phyloP scores from a whole-genome alignment of 2,888 invertebrate genomes.

The Melitaea athalia region DNA sequence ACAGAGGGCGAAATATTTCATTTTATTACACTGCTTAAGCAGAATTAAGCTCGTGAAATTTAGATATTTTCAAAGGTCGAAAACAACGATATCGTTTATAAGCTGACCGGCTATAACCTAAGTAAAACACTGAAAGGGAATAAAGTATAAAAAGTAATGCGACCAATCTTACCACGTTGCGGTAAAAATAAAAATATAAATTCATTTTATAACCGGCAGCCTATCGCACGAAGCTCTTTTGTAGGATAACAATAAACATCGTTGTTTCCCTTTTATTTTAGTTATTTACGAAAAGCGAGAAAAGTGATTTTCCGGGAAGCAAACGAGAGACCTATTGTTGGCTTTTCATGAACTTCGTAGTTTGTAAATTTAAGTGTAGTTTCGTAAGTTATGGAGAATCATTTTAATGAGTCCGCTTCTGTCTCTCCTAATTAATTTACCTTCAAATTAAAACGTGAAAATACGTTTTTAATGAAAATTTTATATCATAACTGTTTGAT shows the following conservation, averaged over 20 bases:
- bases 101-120: neutral
- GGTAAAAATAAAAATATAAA: constrained; percentile 54
- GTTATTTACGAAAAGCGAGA: constrained; percentile 52
- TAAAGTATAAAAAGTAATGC: constrained; percentile 50
- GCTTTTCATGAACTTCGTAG: constrained; percentile 15
- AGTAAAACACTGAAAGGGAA: constrained; percentile 42
- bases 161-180: constrained; percentile 50
- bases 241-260: constrained; percentile 61
- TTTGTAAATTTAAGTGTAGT: constrained; percentile 22
- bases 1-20: neutral
- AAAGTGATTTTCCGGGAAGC: constrained; percentile 24
- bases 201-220: constrained; percentile 64
- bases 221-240: constrained; percentile 53
- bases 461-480: neutral
- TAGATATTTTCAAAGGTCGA: neutral
- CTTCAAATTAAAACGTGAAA: constrained; percentile 3
- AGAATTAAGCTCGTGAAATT: neutral
- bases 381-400: constrained; percentile 22
- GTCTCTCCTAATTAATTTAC: constrained; percentile 7
- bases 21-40: neutral
- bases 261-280: constrained; percentile 51
- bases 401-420: constrained; percentile 21
- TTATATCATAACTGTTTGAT: too few relatives aligned
- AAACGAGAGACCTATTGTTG: constrained; percentile 29
- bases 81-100: neutral